Conservation (phyloP, 37 sponge, comb jelly and placozoan genomes). For the Lycopodina hypogea region DNA sequence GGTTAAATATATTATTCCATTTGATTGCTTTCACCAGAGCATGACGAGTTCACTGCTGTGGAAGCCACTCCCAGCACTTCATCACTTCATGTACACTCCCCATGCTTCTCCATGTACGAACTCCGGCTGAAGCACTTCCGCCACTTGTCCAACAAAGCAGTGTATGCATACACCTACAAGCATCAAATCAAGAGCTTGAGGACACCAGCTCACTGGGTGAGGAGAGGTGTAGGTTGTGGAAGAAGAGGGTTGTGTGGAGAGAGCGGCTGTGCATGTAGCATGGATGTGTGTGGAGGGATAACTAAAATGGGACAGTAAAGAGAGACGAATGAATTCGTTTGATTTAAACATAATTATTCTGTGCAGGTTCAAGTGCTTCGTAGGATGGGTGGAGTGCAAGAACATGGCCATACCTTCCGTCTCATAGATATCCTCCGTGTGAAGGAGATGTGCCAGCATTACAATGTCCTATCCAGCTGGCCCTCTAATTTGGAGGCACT, state of each 20-base stretch:
- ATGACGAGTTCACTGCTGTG: not conserved
- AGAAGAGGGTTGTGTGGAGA: not conserved
- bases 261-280: no score
- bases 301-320: no score
- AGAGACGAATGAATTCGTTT: no score
- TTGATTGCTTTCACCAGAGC: no score
- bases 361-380: slow-evolving; percentile 54
- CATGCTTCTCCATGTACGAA: slow-evolving; percentile 64
- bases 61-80: slow-evolving; percentile 19
- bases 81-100: slow-evolving; percentile 3
- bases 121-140: slow-evolving; percentile 51
- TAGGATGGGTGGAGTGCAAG: slow-evolving; percentile 59
- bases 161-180: slow-evolving; percentile 64
- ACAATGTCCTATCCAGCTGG: slow-evolving; percentile 1
- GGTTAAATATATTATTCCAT: no score
- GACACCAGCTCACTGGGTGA: slow-evolving; percentile 57
- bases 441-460: slow-evolving; percentile 34
- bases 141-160: slow-evolving; percentile 30
- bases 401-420: slow-evolving; percentile 53
- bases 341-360: no score
- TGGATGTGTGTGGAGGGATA: no score
- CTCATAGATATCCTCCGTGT: slow-evolving; percentile 43
- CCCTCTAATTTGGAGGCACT: slow-evolving; percentile 36
- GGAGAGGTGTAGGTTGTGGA: not conserved
- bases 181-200: slow-evolving; percentile 44